phyloP scores from a whole-genome alignment of 1,140 invertebrate genomes.

The Magallana gigas region DNA sequence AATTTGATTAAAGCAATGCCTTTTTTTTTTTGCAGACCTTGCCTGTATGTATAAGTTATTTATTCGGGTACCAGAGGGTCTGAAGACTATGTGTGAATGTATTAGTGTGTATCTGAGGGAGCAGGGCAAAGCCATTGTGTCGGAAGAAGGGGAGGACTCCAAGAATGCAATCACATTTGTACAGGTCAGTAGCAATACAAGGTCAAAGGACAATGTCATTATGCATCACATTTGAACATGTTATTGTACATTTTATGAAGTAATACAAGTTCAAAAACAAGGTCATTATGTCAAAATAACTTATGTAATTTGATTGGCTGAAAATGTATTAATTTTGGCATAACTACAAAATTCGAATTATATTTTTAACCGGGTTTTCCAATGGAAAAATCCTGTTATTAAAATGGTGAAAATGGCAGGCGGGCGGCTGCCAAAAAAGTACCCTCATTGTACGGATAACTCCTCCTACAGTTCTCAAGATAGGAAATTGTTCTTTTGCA shows the following conservation, averaged over 20 bases:
- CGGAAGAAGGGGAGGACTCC: constrained; percentile 89
- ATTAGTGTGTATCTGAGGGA: constrained; percentile 96
- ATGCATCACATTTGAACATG: too few relatives aligned
- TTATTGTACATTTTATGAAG: constrained; percentile 23
- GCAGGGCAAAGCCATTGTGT: constrained; percentile 95
- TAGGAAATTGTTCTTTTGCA: too few relatives aligned
- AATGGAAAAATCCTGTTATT: too few relatives aligned
- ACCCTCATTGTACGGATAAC: too few relatives aligned
- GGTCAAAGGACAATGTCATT: too few relatives aligned
- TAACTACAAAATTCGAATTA: too few relatives aligned
- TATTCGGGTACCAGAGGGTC: constrained; percentile 91
- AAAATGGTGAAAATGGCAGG: too few relatives aligned
- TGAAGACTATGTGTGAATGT: constrained; percentile 96
- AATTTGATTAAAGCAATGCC: neutral
- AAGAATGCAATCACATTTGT: constrained; percentile 97
- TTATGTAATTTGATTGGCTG: too few relatives aligned
- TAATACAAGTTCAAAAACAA: constrained; percentile 78
- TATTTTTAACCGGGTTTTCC: too few relatives aligned
- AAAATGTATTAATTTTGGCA: too few relatives aligned
- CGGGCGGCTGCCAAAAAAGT: too few relatives aligned
- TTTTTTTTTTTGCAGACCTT: constrained; percentile 84
- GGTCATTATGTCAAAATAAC: constrained; percentile 91
- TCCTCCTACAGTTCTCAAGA: too few relatives aligned
- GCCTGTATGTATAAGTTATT: constrained; percentile 99
- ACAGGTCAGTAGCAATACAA: constrained; percentile 82